phyloP scores from a whole-genome alignment of 37 sponge, comb jelly and placozoan genomes.

The Aplysina aerophoba region DNA sequence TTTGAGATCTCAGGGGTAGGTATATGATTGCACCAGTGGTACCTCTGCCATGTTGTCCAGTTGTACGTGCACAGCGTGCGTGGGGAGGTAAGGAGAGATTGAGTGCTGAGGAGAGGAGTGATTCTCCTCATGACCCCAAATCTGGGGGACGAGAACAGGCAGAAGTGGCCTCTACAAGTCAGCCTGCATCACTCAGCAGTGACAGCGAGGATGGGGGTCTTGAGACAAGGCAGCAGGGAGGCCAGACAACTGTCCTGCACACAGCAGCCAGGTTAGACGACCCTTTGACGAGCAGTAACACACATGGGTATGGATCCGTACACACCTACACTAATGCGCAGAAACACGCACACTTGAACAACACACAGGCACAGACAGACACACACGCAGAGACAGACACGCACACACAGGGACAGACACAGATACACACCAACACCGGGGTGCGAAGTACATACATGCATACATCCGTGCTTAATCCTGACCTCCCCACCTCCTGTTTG shows the following conservation, averaged over 20 bases:
- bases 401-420: not conserved
- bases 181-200: not conserved
- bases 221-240: not conserved
- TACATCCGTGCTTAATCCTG: constrained; percentile 1
- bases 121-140: no score
- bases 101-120: no score
- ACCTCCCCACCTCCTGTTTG: no score
- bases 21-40: not conserved
- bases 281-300: not conserved
- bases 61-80: not conserved
- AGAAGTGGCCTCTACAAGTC: no score
- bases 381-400: not conserved
- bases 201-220: not conserved
- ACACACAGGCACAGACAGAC: no score
- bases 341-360: not conserved
- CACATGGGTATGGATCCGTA: not conserved
- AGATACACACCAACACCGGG: no score
- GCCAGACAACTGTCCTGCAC: constrained; percentile 4
- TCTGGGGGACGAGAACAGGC: no score
- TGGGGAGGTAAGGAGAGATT: not conserved
- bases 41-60: not conserved
- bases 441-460: no score
- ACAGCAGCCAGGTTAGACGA: not conserved
- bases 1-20: no score
- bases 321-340: not conserved